Base-by-base conservation (phyloP, 2,888 invertebrate genomes). In the Drosophila parthenogenetica region DNA sequence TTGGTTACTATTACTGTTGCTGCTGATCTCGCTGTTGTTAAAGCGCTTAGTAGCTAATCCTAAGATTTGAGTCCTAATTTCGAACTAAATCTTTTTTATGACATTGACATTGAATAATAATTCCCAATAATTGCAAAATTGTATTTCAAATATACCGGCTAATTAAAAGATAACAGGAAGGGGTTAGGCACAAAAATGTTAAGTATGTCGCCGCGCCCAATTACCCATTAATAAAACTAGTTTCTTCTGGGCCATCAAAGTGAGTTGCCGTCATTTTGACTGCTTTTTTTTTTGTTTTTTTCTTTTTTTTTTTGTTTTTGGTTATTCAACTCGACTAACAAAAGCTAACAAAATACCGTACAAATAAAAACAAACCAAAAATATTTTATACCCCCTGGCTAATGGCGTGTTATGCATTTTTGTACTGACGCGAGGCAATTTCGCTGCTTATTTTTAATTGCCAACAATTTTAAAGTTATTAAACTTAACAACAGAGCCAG, bases 91-190 rank as follows among this genome's bases (percentile, higher is more conserved):
- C 42, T 58, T 5, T n/a, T 43, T 49, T 57, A 46, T 85, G 89
- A 83, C 86, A 87, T 89, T 87, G 86, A 88, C 86, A 87, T 87
- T 87, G 89, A 88, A 81, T 78, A 50, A 57, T 55, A 51, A 65
- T 68, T 29, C 5, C 1, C n/a, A 58, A 58, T 17, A 37, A 37
- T 71, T 65, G 71, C 69, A 17, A 53, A 51, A 8, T 40, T 10
- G 39, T 46, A 58, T 50, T 46, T 63, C 11, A 3, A n/a, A 58
- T 54, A 50, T 48, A 14, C 50, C 68, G 72, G 65, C 64, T 69
- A 72, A 81, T 68, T 64, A 62, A 64, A 61, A 69, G 66, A 70
- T 59, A 63, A 67, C 42, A 58, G 45, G 40, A 43, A 48, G 55
- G 68, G 68, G 67, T 75, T 71, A 60, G 62, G 58, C 59, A 48